Evolutionary conservation across 2,797 vertebrate species (phyloP), one percentile per base, ranked within the genome.

Genomic region (Tragopan temminckii): DNA sequence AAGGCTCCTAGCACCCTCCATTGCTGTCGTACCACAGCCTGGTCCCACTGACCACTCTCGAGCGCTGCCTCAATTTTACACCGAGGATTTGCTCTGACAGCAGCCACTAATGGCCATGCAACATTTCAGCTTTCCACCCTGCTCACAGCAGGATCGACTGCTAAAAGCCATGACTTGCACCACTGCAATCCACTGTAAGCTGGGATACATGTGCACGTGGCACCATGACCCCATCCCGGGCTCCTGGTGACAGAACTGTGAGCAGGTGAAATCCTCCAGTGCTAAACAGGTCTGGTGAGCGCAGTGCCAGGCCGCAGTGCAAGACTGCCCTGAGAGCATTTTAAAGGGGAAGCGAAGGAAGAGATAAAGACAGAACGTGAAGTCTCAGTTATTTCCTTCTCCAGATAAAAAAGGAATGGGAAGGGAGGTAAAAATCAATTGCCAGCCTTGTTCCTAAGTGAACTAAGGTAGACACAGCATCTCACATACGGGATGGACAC

Each of bases 311-410:
- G 19, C 66, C 61, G 92, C 68, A 80, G 85, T 36, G 75, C 71
- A 87, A 82, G n/a, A 27, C 48, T 69, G 80, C 77, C 70, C 71
- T 61, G 74, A 83, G 79, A 94, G 70, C 63, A 69, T 87, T 85
- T 87, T 42, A 84, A 76, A 29, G 50, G 50, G 42, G 70, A n/a
- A 4, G 0, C 1, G 4, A 4, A 8, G 19, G 36, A 8, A 13
- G 57, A 36, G 9, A 10, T 53, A 36, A 13, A 82, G 24, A 78
- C 10, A 50, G n/a, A 74, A 64, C 24, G 68, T 9, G 55, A 72
- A 25, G 62, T 85, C 25, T 48, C 57, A 12, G 35, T 78, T 87
- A 83, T 79, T 88, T 91, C 52, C 52, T 75, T 75, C 89, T 76
- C 21, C 35, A 85, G 67, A 78, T 46, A 80, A 78, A 62, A 80